Evolutionary conservation across 2,888 invertebrate genomes (phyloP), one percentile per base, ranked within the genome.

Genomic region (Amiota mariae): DNA sequence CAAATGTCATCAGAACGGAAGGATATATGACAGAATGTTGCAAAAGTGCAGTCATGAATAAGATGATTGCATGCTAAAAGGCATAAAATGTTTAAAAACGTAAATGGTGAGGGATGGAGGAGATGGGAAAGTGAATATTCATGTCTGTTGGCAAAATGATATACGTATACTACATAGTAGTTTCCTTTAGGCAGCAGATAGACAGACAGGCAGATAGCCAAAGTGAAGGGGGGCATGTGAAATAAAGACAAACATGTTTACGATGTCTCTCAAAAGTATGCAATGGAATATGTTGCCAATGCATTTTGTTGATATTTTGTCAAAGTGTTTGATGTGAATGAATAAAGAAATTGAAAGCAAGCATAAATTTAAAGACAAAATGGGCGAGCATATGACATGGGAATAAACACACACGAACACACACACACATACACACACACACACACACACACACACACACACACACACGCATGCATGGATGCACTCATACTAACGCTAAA

Each of bases 271-370:
- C 54, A 59, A 63, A 36, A 36, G n/a, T 63, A 63, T 63, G 54
- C 54, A 51, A 51, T 51, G 54, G 36, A 36, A 36, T 8, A 51
- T 51, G 54, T 36, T 36, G 63, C 63, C 8, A 63, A 63, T 63
- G 63, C 63, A 63, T 63, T 66, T 66, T 66, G 11, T 49, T 66
- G 66, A 48, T 66, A 15, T 47, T n/a, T 66, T 15, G 48, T 48
- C 48, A 66, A 63, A 66, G 66, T 15, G 15, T 46, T 66, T 20
- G 8, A 48, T 36, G 54, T 24, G 3, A 24, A 12, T 4, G 13
- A 4, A 66, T 66, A 15, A 48, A 63, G 10, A 36, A 12, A 51
- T 36, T 36, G 36, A 36, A 6, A 4, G 36, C 36, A 36, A 36
- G 36, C 36, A 36, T 6, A 36, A 36, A 36, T 36, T 36, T 36